Base-by-base conservation (phyloP, 2,888 invertebrate genomes). In the Kuschelorhynchus macadamiae region DNA sequence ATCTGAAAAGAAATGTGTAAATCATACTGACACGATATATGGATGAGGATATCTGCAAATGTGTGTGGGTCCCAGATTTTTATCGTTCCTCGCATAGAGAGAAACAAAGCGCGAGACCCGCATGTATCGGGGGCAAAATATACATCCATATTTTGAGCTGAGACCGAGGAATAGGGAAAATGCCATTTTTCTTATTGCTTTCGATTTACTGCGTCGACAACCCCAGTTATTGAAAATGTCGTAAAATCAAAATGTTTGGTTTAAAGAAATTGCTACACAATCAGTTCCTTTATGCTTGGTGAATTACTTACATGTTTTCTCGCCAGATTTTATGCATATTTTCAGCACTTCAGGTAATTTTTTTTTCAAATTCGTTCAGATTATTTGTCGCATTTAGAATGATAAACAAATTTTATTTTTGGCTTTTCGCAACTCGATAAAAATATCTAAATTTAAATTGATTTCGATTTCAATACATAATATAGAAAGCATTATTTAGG, bases 181-280 rank as follows among this genome's bases (percentile, higher is more conserved):
- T 53, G 52, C 55, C 33, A 61, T 60, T 52, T 52, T 61, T 67
- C 53, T 60, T 67, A 60, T 67, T 67, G 61, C 60, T 7, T 61
- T 60, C 67, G 67, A 67, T 67, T 67, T 61, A 67, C 67, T 61
- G 52, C 60, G 36, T 61, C 55, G 53, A 41, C 53, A 61, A 41
- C 53, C 53, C 52, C 50, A 44, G 52, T 30, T 42, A 57, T 30
- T 33, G 50, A 52, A 63, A 46, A 47, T 46, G 47, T 53, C 44
- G 57, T 57, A 56, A 59, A 56, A 33, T 63, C 52, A 52, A 25
- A 62, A 63, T 47, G 63, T 55, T 36, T 36, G 55, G 47, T 55
- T 55, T 55, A 52, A 44, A 63, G 46, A 32, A 63, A 63, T 63
- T 46, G 47, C 55, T 46, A 63, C 53, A 55, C 55, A 63, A 63